These are phyloP conservation scores for Arnoldichthys spilopterus DNA, from an alignment of 2,797 vertebrate species.

Conservation along the genomic window DNA sequence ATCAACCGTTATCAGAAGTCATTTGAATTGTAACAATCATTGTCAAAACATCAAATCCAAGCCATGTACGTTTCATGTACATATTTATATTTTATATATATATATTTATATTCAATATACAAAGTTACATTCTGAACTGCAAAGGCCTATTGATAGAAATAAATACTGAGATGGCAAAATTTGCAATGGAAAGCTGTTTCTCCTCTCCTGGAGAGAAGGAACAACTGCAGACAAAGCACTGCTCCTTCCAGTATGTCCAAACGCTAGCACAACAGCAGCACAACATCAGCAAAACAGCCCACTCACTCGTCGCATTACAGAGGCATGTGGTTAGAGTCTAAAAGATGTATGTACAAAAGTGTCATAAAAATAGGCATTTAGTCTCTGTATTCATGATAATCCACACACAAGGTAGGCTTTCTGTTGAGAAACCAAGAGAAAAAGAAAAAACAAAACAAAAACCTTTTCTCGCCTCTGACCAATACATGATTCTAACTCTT, in stretches of 20 bases:
- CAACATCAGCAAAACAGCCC: constrained; percentile 69
- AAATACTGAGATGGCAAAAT: constrained; percentile 97
- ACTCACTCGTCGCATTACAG: constrained; percentile 69
- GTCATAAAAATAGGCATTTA: constrained; percentile 84
- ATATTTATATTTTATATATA: constrained; percentile 82
- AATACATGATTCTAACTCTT: constrained; percentile 73
- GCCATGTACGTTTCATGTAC: constrained; percentile 83
- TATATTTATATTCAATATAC: constrained; percentile 86
- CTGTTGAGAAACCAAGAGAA: constrained; percentile 52
- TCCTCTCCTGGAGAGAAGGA: constrained; percentile 61
- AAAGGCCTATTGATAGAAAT: constrained; percentile 94
- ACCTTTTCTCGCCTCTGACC: constrained; percentile 69
- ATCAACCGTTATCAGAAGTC: constrained; percentile 1
- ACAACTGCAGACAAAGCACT: constrained; percentile 53
- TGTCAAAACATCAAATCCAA: constrained; percentile 65
- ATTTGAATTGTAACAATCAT: constrained; percentile 18
- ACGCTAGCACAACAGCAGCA: constrained; percentile 69
- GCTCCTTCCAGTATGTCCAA: constrained; percentile 67
- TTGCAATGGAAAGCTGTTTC: constrained; percentile 77
- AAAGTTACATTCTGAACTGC: constrained; percentile 98
- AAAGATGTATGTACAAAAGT: constrained; percentile 76
- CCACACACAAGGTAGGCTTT: constrained; percentile 72
- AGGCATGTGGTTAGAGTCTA: constrained; percentile 67
- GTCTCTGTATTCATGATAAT: constrained; percentile 71
- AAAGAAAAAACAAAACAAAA: constrained; percentile 74